Conservation (phyloP, 2,888 invertebrate species). For the Coelopa pilipes region DNA sequence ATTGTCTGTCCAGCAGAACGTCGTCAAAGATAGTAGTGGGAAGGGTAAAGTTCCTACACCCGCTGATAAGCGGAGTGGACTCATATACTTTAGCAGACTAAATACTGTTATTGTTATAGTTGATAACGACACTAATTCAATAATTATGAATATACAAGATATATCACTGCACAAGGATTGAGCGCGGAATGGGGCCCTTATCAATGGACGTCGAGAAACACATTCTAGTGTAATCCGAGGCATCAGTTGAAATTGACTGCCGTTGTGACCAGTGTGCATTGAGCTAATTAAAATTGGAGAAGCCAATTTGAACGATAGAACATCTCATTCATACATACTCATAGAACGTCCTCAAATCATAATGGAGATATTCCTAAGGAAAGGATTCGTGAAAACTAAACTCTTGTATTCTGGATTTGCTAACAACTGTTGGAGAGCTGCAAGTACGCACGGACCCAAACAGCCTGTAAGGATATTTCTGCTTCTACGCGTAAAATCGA, state of each 20-base stretch:
- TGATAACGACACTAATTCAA: constrained; percentile 40
- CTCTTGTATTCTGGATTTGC: constrained; percentile 47
- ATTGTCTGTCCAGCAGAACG: no score
- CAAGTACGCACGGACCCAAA: constrained; percentile 51
- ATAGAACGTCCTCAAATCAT: background rate
- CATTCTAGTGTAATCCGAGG: background rate
- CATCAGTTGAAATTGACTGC: constrained; percentile 38
- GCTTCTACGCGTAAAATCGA: no score
- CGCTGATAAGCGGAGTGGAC: constrained; percentile 15
- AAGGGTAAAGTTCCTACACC: constrained; percentile 32
- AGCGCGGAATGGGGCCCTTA: background rate
- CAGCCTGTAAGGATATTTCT: constrained; percentile 52
- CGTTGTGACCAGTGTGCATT: constrained; percentile 21
- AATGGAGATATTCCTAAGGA: constrained; percentile 49
- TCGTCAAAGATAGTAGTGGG: background rate
- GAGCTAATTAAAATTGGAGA: no score
- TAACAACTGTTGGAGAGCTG: constrained; percentile 49
- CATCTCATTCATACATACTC: background rate
- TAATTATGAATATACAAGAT: constrained; percentile 18
- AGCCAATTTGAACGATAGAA: no score
- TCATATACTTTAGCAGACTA: constrained; percentile 10
- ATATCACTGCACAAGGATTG: constrained; percentile 27
- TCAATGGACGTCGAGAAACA: constrained; percentile 17
- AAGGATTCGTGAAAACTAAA: constrained; percentile 44
- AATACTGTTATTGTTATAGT: constrained; percentile 29